Conservation (phyloP, 2,888 invertebrate species). For the Cephus sareptanus region DNA sequence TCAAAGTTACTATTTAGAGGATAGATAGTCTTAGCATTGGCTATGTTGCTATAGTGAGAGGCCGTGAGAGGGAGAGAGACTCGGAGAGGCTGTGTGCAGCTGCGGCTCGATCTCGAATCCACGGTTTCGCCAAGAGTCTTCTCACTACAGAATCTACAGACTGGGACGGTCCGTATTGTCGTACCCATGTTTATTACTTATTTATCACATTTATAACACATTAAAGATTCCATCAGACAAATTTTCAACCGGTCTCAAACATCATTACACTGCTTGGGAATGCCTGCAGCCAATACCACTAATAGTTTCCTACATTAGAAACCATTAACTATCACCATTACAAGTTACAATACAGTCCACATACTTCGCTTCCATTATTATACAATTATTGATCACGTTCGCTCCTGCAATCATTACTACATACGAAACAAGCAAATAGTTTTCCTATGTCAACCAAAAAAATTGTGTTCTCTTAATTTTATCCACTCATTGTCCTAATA, state of each 20-base stretch:
- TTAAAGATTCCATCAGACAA: not conserved
- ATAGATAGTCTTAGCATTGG: conserved; percentile 49
- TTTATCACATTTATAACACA: not conserved
- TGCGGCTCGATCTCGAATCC: conserved; percentile 74
- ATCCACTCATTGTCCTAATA: not conserved
- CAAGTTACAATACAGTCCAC: not conserved
- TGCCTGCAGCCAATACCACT: not conserved
- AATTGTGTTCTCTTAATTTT: not conserved
- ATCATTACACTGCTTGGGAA: not conserved
- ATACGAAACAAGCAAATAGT: not conserved
- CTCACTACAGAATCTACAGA: conserved; percentile 64
- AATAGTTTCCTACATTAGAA: not conserved
- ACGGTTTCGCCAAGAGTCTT: conserved; percentile 74
- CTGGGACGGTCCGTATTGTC: conserved; percentile 65
- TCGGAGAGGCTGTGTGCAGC: conserved; percentile 73
- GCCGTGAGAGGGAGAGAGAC: conserved; percentile 68
- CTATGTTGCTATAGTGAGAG: conserved; percentile 57
- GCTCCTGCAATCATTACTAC: not conserved
- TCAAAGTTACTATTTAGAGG: conserved; percentile 7
- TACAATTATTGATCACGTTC: not conserved
- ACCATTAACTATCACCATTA: not conserved
- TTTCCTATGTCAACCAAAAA: not conserved
- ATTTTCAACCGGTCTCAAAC: not conserved
- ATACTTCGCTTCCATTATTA: not conserved
- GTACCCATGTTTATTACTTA: not conserved